phyloP scores from a whole-genome alignment of 1,140 invertebrate species.

The Bombus fervidus region DNA sequence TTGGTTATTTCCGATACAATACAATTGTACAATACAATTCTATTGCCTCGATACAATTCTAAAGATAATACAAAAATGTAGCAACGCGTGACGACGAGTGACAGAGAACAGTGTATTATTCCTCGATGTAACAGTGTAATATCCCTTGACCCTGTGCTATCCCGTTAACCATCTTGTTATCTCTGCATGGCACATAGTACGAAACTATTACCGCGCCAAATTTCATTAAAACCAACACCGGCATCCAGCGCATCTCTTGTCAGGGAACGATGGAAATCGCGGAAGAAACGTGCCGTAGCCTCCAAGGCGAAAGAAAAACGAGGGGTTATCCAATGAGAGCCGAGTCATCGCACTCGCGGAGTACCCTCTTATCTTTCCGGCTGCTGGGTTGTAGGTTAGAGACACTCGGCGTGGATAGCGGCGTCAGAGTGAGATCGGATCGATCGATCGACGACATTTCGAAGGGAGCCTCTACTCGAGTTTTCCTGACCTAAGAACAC shows the following conservation, averaged over 20 bases:
- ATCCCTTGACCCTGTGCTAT: no score
- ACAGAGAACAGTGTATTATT: no score
- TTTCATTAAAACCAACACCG: not conserved
- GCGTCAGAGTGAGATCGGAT: conserved; percentile 63
- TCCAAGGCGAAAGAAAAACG: conserved; percentile 41
- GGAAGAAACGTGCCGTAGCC: conserved; percentile 1
- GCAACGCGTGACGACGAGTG: no score
- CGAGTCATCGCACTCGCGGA: conserved; percentile 45
- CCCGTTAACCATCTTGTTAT: no score
- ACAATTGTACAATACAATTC: no score
- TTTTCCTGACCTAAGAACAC: conserved; percentile 80
- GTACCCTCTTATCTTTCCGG: conserved; percentile 35
- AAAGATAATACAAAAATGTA: no score
- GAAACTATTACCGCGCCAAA: not conserved
- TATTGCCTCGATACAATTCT: no score
- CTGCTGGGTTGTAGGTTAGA: conserved; percentile 35
- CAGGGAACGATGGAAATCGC: conserved; percentile 2
- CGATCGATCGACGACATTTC: conserved; percentile 73
- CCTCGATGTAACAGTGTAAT: no score
- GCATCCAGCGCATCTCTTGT: no score
- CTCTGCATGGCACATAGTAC: not conserved
- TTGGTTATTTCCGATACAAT: not conserved
- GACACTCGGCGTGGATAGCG: conserved; percentile 25
- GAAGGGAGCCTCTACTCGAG: conserved; percentile 76
- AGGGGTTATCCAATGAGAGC: conserved; percentile 8